Base-by-base conservation (phyloP, 2,797 vertebrate species). In the Numenius phaeopus region DNA sequence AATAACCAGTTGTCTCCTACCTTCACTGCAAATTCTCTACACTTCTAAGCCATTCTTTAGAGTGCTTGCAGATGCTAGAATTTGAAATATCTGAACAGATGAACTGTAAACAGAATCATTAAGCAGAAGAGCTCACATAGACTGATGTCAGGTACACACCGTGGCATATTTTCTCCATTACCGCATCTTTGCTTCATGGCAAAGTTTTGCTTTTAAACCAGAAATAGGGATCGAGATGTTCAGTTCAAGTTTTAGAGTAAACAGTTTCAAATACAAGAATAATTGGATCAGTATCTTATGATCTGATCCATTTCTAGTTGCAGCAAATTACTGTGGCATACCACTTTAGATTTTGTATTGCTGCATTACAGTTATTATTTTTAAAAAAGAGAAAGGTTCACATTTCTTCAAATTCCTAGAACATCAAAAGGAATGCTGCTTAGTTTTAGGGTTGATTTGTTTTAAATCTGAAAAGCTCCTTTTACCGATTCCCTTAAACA, bases 171-270 rank as follows among this genome's bases (percentile, higher is more conserved):
- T 92, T 84, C 76, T 90, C 49, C 67, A 73, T 86, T 61, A 30
- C 8, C 3, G 4, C 14, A 90, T 15, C 30, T 89, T 83, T 94
- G 14, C 44, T 90, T 79, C 29, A 72, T 2, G 46, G n/a, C 3
- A 94, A 95, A 87, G 20, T 27, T 82, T 11, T 46, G 65, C 4
- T 88, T 86, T 90, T 92, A 84, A 94, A 90, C 29, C 12, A 95
- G 21, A 76, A 94, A 59, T 6, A 83, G 10, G 6, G 7, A 69
- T 67, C 10, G 75, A 72, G 72, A 54, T 1, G 26, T 76, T 91
- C 64, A 72, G 10, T 55, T 87, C 34, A 65, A 34, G 10, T 73
- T 85, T 77, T 72, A 67, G 46, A 57, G 61, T n/a, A 82, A 94
- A 70, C 30, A 73, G 11, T 17, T 66, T 88, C 34, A 77, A 50